Conservation (phyloP, 2,797 vertebrate genomes). For the Xyrichtys novacula region DNA sequence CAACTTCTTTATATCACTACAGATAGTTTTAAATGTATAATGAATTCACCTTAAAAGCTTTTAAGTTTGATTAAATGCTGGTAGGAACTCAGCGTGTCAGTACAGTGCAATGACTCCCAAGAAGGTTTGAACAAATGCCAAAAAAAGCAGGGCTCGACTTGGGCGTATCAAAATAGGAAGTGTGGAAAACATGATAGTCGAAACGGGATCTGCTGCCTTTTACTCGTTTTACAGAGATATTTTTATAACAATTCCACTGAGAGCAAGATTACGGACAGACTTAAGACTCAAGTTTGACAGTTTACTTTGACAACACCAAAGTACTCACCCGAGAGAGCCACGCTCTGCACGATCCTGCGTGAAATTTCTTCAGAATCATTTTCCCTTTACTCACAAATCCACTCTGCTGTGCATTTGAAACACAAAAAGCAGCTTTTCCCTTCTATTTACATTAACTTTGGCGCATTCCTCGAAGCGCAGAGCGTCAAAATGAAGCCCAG, state of each 20-base stretch:
- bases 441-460: background rate
- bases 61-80: background rate
- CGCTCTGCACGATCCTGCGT: slow-evolving; percentile 54
- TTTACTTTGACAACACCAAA: background rate
- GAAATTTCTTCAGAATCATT: slow-evolving; percentile 80
- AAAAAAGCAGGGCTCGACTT: background rate
- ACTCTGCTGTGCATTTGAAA: slow-evolving; percentile 17
- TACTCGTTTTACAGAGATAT: background rate
- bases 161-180: slow-evolving; percentile 53
- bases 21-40: background rate
- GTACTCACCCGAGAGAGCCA: slow-evolving; percentile 76
- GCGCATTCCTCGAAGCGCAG: slow-evolving; percentile 13
- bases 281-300: background rate
- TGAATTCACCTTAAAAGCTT: background rate
- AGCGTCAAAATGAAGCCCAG: slow-evolving; percentile 23
- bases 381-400: slow-evolving; percentile 14
- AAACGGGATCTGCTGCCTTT: slow-evolving; percentile 11
- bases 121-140: slow-evolving; percentile 34
- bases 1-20: background rate
- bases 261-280: background rate
- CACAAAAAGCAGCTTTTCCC: background rate
- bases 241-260: background rate
- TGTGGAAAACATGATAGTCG: background rate
- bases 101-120: background rate
- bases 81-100: slow-evolving; percentile 4